These are phyloP conservation scores for Hirtodrosophila cameraria DNA, from an alignment of 2,888 invertebrate genomes.

Conservation along the genomic window DNA sequence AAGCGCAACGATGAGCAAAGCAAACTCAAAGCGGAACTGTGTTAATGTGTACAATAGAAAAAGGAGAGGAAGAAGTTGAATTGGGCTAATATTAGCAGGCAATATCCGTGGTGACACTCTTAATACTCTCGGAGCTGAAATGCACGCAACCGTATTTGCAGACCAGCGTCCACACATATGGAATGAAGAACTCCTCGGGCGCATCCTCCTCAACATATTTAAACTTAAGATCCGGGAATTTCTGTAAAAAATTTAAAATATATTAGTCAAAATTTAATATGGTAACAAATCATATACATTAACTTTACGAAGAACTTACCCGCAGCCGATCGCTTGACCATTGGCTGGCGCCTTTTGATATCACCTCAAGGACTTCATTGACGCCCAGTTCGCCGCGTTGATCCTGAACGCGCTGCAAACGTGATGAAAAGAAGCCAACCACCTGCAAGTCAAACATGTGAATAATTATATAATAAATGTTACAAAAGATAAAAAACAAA, in stretches of 20 bases:
- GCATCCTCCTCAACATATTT: slow-evolving; percentile 99
- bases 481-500: slow-evolving; percentile 81
- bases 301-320: slow-evolving; percentile 88
- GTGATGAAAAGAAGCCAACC: slow-evolving; percentile 87
- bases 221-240: slow-evolving; percentile 99
- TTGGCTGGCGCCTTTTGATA: slow-evolving; percentile 95
- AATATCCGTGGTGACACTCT: slow-evolving; percentile 82
- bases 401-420: slow-evolving; percentile 87
- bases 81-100: slow-evolving; percentile 82
- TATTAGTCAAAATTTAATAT: no score
- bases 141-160: slow-evolving; percentile 86
- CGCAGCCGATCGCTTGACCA: slow-evolving; percentile 97
- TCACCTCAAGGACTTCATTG: slow-evolving; percentile 92
- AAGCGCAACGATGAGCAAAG: slow-evolving; percentile 7
- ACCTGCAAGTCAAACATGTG: slow-evolving; percentile 83
- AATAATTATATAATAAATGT: background rate
- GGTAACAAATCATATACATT: no score
- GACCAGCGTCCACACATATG: slow-evolving; percentile 98
- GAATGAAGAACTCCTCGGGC: slow-evolving; percentile 99
- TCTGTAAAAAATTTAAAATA: slow-evolving; percentile 86
- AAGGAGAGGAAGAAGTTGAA: background rate
- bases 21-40: slow-evolving; percentile 37
- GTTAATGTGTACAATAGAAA: background rate
- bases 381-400: slow-evolving; percentile 91
- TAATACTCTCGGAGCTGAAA: slow-evolving; percentile 84